Conservation (phyloP, 2,113 vertebrate genomes). For the Abramis brama region DNA sequence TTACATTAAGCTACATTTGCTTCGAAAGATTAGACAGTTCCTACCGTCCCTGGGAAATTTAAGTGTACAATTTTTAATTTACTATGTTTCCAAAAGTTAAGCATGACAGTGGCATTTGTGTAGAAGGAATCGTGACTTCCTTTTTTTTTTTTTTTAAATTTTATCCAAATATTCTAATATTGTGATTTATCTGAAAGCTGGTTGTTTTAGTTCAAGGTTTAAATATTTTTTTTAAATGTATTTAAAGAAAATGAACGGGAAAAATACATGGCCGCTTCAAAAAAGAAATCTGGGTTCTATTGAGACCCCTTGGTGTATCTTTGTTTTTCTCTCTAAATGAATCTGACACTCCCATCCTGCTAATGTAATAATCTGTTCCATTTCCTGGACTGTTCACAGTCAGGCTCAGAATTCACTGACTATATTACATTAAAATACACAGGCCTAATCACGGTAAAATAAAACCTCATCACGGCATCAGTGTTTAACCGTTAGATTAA, state of each 20-base stretch:
- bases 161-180: not conserved
- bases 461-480: not conserved
- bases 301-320: not conserved
- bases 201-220: not conserved
- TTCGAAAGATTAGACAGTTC: not conserved
- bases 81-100: not conserved
- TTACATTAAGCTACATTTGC: not conserved
- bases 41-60: too few species aligned
- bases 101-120: not conserved
- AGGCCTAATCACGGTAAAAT: not conserved
- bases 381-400: slow-evolving; percentile 16
- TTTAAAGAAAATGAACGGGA: not conserved
- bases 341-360: not conserved
- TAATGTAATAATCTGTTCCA: slow-evolving; percentile 35
- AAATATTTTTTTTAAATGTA: not conserved
- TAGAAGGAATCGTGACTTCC: too few species aligned
- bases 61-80: not conserved
- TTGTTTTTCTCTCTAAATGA: not conserved
- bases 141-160: too few species aligned
- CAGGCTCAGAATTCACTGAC: slow-evolving; percentile 15
- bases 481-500: slow-evolving; percentile 6
- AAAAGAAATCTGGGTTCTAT: not conserved
- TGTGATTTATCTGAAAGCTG: not conserved
- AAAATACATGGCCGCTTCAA: not conserved
- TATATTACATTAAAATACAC: slow-evolving; percentile 11